A percentile compares a stretch with the other conserved stretches of the same genome.
phyloP scores from a whole-genome alignment of 2,797 vertebrate species.

The Lindbergichthys nudifrons region DNA sequence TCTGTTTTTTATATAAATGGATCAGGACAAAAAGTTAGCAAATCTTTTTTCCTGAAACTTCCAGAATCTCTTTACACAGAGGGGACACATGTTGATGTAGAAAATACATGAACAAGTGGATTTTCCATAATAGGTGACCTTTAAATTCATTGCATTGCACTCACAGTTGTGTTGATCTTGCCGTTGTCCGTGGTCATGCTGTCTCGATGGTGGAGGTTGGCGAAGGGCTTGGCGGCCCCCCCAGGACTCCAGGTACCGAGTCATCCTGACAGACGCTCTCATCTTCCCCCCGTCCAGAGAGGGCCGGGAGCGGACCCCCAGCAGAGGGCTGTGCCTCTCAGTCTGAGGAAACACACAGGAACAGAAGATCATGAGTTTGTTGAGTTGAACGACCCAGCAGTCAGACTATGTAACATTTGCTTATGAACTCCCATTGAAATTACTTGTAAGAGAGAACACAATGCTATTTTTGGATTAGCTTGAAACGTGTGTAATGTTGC shows the following conservation, averaged over 20 bases:
- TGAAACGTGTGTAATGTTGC: neutral
- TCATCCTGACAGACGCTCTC: conserved; percentile 98
- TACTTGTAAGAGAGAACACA: neutral
- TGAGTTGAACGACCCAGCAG: neutral
- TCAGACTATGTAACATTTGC: neutral
- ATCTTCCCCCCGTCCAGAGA: conserved; percentile 92
- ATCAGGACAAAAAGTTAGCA: too few relatives aligned
- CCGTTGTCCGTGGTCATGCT: conserved; percentile 98
- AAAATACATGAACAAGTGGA: too few relatives aligned
- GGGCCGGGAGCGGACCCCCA: conserved; percentile 89
- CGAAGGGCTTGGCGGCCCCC: conserved; percentile 98
- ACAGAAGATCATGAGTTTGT: neutral
- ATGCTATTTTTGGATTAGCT: neutral
- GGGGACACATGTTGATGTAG: too few relatives aligned
- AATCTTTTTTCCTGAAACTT: too few relatives aligned
- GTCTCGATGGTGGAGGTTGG: conserved; percentile 95
- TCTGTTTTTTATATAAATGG: too few relatives aligned
- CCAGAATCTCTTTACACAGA: too few relatives aligned
- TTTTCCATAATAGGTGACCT: too few relatives aligned
- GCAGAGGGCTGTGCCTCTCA: conserved; percentile 91
- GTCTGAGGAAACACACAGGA: conserved; percentile 78
- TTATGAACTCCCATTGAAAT: too few relatives aligned
- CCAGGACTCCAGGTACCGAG: conserved; percentile 97
- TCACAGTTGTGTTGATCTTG: conserved; percentile 95
- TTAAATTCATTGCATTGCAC: conserved; percentile 29